These are phyloP conservation scores for Ceratina calcarata DNA, from an alignment of 1,140 invertebrate species.

Conservation along the genomic window DNA sequence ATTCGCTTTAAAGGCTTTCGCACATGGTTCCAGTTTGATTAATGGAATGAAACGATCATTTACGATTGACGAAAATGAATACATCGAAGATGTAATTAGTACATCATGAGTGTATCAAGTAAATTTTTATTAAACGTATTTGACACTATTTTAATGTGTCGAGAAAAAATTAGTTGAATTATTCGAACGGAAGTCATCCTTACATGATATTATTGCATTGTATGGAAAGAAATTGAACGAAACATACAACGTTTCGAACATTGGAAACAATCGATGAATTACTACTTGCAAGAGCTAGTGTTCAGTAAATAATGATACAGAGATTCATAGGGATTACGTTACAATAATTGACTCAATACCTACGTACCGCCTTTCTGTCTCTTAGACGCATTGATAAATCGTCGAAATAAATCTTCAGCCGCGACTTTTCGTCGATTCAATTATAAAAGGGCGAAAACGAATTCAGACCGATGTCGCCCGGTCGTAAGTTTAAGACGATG, in stretches of 20 bases:
- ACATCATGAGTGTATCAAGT: not conserved
- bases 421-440: not conserved
- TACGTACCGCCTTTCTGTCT: too few relatives aligned
- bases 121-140: not conserved
- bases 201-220: conserved; percentile 9
- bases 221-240: not conserved
- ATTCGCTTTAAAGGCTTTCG: not conserved
- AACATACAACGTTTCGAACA: not conserved
- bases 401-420: not conserved
- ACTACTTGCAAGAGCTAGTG: conserved; percentile 4
- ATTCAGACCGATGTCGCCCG: not conserved
- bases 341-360: not conserved
- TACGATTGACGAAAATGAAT: not conserved
- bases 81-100: not conserved
- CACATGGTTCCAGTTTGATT: not conserved
- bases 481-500: not conserved
- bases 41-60: not conserved
- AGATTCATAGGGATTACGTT: not conserved
- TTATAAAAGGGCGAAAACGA: not conserved
- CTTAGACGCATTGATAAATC: not conserved
- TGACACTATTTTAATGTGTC: not conserved
- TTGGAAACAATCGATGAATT: not conserved
- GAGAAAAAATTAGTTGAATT: not conserved
- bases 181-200: conserved; percentile 35
- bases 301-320: conserved; percentile 22